Percentiles rank a stretch among this genome's conserved stretches.
Evolutionary conservation across 37 sponge, comb jelly and placozoan genomes (phyloP).

Genomic region (Spongia lamella): DNA sequence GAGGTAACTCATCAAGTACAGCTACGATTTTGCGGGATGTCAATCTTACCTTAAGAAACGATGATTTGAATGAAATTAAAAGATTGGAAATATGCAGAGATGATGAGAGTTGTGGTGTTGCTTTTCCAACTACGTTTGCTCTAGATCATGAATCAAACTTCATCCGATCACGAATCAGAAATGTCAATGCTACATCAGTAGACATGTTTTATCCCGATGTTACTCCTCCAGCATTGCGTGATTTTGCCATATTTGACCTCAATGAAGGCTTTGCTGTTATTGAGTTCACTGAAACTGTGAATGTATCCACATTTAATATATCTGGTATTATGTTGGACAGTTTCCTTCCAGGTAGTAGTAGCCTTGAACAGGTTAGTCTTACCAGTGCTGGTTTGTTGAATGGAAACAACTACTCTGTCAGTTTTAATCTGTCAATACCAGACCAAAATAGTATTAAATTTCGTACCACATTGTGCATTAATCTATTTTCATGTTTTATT

Average conservation of each 20-base stretch:
- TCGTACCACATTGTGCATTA: conserved; percentile 49
- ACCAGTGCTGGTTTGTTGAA: conserved; percentile 48
- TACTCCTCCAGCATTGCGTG: conserved; percentile 52
- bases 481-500: conserved; percentile 49
- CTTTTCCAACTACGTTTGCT: conserved; percentile 33
- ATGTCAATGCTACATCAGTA: conserved; percentile 17
- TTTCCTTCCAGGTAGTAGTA: conserved; percentile 15
- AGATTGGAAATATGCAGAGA: conserved; percentile 47
- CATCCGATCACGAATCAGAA: conserved; percentile 2
- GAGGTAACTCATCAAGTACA: not conserved
- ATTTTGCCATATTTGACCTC: conserved; percentile 66
- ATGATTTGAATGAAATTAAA: conserved; percentile 79
- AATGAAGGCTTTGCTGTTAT: conserved; percentile 58
- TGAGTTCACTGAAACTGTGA: conserved; percentile 77
- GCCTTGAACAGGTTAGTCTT: not conserved
- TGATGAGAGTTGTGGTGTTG: conserved; percentile 43
- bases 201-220: conserved; percentile 57
- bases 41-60: conserved; percentile 23
- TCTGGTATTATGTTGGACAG: conserved; percentile 36
- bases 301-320: conserved; percentile 54
- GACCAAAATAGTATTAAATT: conserved; percentile 72
- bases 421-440: conserved; percentile 24
- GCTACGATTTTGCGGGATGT: conserved; percentile 29
- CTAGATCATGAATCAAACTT: not conserved
- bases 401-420: conserved; percentile 40